Evolutionary conservation across 2,113 vertebrate species (phyloP), one percentile per base, ranked within the genome.

Genomic region (Bagarius yarrelli): DNA sequence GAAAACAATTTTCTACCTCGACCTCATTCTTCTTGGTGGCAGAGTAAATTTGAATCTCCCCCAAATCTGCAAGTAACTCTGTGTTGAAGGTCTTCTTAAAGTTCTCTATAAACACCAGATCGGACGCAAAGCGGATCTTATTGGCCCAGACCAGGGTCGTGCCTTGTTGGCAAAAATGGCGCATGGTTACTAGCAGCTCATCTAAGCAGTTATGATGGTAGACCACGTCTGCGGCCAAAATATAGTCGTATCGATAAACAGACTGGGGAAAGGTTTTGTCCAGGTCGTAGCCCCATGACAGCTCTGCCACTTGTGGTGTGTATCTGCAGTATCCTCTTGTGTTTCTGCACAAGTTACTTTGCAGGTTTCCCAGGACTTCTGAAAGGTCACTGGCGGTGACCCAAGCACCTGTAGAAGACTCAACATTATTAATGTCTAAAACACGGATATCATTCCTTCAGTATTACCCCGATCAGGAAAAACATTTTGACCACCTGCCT

Each of bases 81-180:
- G 94, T 91, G 11, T 95, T 85, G 84, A 99, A 96, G 8, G 89
- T 57, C 47, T 85, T 86, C 82, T 92, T 81, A 63, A 98, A 90
- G 84, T 91, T 93, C 78, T 95, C 90, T 0, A 91, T 87, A 87
- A 99, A 99, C 11, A 90, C 91, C 0, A 94, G 92, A 83, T 99
- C 97, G 0, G 91, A 86, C 59, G 84, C 92, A 87, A 95, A 93
- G 76, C 97, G 89, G 91, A 83, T 97, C 95, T 96, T 99, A 88
- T 99, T 98, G 84, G 96, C 94, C 96, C 96, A 98, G 53, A 99
- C 89, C 80, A 99, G 14, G 19, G 92, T 90, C 0, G 96, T 96
- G 66, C 95, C 95, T 1, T 93, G 93, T 81, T 88, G 93, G 79
- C 95, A 96, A 44, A 99, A 95, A 84, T 98, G 85, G 2, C 52